Evolutionary conservation across 2,888 invertebrate genomes (phyloP), one percentile per base, ranked within the genome.

Genomic region (Ecliptopera silaceata): DNA sequence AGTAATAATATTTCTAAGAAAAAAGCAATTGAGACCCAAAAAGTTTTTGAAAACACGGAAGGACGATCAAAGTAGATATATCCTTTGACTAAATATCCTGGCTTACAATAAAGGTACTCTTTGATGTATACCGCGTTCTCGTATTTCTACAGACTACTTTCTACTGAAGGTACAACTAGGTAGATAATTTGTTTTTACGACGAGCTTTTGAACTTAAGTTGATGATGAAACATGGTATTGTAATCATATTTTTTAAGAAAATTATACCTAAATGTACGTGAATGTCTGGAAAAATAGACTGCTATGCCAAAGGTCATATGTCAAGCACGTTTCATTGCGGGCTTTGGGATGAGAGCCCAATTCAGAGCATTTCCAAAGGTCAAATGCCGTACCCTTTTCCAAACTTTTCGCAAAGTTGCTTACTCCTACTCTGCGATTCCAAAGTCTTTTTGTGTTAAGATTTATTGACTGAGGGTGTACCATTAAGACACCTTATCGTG

Each of bases 31-130:
- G 12, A 60, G 46, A 13, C 34, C 41, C 43, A 36, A 49, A 62
- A 45, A 43, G 5, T 59, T 49, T 42, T 58, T 56, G 49, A 51
- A 64, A 70, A 67, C 61, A 55, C 63, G 63, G 67, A 59, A 61
- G 64, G 63, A 57, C 41, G 61, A 67, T 70, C 64, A 57, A 66
- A 68, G 65, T 63, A 64, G 65, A 64, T 63, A 56, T 66, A 36
- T 68, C 66, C 64, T 63, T 65, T 62, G 56, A 57, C 54, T 46
- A 59, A 57, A 63, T 59, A 64, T 58, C 63, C 61, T 65, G 63
- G 61, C 55, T 64, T 63, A 47, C 38, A 67, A 69, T 68, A 69
- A 71, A 74, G 66, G 34, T 63, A 61, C 64, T 68, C 70, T 76
- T 75, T 72, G 71, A 65, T 51, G 65, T 44, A 49, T 48, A 59